Percentiles rank a stretch among this genome's conserved stretches.
Conservation (phyloP, 2,113 vertebrate species). For the Cheirogaleus medius region DNA sequence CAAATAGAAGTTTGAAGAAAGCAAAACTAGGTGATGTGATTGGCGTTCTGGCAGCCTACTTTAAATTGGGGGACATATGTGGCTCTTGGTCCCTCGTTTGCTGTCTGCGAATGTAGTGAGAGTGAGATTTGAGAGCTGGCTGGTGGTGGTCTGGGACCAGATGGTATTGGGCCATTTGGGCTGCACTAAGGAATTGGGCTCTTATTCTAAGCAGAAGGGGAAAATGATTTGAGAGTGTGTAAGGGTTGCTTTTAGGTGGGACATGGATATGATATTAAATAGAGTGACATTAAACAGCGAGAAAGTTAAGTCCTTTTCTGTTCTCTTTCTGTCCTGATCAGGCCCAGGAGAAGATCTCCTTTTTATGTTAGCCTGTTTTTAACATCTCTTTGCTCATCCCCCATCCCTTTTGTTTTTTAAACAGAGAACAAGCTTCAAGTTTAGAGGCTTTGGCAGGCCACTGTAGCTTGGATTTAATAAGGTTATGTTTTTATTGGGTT, state of each 20-base stretch:
- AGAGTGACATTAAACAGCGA: background rate
- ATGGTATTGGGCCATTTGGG: background rate
- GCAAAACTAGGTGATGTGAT: background rate
- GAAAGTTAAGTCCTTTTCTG: background rate
- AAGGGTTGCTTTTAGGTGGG: background rate
- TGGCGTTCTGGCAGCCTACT: background rate
- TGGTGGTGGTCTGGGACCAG: background rate
- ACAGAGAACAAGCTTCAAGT: background rate
- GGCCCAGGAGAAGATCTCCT: background rate
- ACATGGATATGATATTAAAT: background rate
- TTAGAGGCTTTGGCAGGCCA: background rate
- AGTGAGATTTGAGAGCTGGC: too few species aligned
- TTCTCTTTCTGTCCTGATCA: background rate
- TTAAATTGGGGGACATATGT: background rate
- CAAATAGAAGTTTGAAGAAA: background rate
- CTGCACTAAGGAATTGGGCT: background rate
- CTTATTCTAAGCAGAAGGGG: background rate
- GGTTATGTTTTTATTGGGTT: constrained; percentile 21
- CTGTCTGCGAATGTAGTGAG: background rate
- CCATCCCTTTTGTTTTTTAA: background rate
- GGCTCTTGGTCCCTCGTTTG: background rate
- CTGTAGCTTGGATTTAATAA: constrained; percentile 49
- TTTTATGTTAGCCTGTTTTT: background rate
- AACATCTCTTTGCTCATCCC: background rate
- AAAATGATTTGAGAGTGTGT: background rate